Evolutionary conservation across 2,797 vertebrate genomes (phyloP).

Genomic region (Galaxias olidus): DNA sequence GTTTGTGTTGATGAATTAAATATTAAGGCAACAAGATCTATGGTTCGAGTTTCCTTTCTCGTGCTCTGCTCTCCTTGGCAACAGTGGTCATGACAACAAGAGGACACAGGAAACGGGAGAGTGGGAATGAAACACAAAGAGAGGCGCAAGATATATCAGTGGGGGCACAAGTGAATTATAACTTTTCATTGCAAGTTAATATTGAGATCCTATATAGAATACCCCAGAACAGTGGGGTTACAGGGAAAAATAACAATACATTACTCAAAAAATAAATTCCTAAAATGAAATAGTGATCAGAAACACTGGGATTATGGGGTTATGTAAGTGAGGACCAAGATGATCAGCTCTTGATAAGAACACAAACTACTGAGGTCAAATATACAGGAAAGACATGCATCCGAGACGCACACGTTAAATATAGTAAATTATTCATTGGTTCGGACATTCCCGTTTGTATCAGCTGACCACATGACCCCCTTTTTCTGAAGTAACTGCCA

Average conservation of each 20-base stretch:
- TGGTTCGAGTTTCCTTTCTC: constrained; percentile 73
- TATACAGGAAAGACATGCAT: background rate
- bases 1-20: constrained; percentile 76
- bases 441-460: constrained; percentile 6
- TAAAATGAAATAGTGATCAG: too few relatives aligned
- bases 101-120: constrained; percentile 63
- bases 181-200: constrained; percentile 1
- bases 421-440: too few relatives aligned
- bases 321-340: too few relatives aligned
- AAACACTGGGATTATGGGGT: too few relatives aligned
- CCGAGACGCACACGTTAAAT: too few relatives aligned
- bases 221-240: background rate
- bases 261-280: background rate
- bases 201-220: constrained; percentile 1
- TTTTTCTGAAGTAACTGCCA: background rate
- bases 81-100: constrained; percentile 77
- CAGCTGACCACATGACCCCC: constrained; percentile 8
- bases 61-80: constrained; percentile 65
- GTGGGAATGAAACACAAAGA: constrained; percentile 46
- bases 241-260: background rate
- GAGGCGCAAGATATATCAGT: constrained; percentile 33
- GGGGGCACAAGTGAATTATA: constrained; percentile 40
- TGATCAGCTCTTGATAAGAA: background rate
- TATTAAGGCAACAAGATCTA: constrained; percentile 69
- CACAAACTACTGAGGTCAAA: background rate